Evolutionary conservation across 2,113 vertebrate genomes (phyloP).

Genomic region (Phylloscopus trochiloides): DNA sequence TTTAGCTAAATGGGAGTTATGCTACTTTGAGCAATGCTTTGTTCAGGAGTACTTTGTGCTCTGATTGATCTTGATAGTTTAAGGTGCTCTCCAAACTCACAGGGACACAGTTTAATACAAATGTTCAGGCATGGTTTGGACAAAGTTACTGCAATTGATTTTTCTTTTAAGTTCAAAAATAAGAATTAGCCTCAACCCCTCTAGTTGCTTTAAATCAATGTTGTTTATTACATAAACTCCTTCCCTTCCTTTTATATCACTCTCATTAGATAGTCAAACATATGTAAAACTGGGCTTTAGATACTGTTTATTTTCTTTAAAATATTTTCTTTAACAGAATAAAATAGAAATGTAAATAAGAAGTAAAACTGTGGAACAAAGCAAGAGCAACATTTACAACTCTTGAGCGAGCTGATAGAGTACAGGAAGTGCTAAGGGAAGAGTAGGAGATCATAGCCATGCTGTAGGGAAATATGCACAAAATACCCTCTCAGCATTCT

Average conservation of each 20-base stretch:
- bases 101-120: neutral
- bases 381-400: neutral
- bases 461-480: neutral
- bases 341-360: neutral
- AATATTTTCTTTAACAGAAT: neutral
- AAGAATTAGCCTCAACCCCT: neutral
- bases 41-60: neutral
- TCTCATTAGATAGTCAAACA: neutral
- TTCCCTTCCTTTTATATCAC: neutral
- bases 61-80: neutral
- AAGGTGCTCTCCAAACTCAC: neutral
- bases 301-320: neutral
- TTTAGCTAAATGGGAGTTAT: neutral
- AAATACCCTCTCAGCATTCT: neutral
- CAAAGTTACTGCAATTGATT: neutral
- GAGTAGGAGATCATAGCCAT: neutral
- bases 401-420: rapidly evolving
- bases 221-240: neutral
- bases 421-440: neutral
- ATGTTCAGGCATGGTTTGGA: neutral
- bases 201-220: neutral
- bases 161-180: neutral
- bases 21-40: neutral
- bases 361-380: neutral
- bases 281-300: neutral